A percentile compares a stretch with the other conserved stretches of the same genome.
Conservation (phyloP, 2,888 invertebrate genomes). For the Serrognathus titanus region DNA sequence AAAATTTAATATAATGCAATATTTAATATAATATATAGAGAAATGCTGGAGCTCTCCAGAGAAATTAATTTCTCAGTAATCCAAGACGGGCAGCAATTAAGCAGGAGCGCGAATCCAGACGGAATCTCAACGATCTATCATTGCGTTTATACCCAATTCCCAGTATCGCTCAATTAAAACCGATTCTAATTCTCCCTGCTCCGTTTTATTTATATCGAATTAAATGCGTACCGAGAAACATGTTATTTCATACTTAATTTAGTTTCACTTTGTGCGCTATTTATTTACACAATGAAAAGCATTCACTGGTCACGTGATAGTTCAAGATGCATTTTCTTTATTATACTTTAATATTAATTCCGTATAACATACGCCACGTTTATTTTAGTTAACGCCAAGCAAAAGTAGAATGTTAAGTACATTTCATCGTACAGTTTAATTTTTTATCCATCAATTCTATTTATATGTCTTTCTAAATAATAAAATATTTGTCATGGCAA, state of each 20-base stretch:
- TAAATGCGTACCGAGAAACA: neutral
- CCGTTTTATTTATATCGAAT: conserved; percentile 7
- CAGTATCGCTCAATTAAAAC: conserved; percentile 31
- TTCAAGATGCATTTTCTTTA: too few species aligned
- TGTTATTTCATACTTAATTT: neutral
- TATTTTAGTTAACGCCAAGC: too few species aligned
- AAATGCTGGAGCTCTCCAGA: conserved; percentile 38
- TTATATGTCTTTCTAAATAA: too few species aligned
- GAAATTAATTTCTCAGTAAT: conserved; percentile 51
- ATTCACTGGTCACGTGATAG: too few species aligned
- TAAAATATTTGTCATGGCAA: too few species aligned
- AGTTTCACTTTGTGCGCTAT: too few species aligned
- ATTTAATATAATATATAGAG: conserved; percentile 48
- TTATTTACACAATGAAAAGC: too few species aligned
- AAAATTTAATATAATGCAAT: conserved; percentile 50
- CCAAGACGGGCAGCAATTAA: conserved; percentile 51
- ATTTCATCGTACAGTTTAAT: too few species aligned
- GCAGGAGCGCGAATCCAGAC: conserved; percentile 38
- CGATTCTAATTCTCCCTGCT: conserved; percentile 11
- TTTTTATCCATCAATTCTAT: too few species aligned
- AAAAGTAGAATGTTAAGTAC: too few species aligned
- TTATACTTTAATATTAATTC: too few species aligned
- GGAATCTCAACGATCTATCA: conserved; percentile 48
- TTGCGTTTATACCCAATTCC: conserved; percentile 44
- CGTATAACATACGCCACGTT: too few species aligned